Base-by-base conservation (phyloP, 1,140 invertebrate species). In the Chymomyza costata region DNA sequence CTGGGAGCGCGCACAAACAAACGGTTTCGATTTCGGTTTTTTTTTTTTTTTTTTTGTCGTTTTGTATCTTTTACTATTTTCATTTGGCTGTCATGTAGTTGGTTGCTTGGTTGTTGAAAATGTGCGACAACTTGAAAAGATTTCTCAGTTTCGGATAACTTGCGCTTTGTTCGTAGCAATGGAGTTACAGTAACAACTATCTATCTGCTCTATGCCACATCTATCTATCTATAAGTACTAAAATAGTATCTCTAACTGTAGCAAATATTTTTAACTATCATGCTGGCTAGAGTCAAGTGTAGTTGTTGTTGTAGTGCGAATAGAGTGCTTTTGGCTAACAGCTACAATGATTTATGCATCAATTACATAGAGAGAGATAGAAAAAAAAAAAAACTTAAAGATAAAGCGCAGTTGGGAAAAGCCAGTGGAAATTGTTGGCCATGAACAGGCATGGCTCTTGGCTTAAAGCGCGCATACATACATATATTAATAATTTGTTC, bases 401-500 rank as follows among this genome's bases (percentile, higher is more conserved):
- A 66, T 44, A 52, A 61, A 56, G 39, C 55, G 39, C 7, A 32
- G 38, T 30, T 15, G n/a, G n/a, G n/a, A n/a, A 32, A 2, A 52
- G 55, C 55, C 18, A 25, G 31, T 41, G 59, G 45, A 64, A 61
- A 64, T 62, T 44, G 13, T 14, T 43, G 38, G 52, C 34, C 13
- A 35, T 28, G 8, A 21, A 18, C 38, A 11, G 17, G 44, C 18
- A 13, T 7, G 15, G 32, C 1, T 14, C 43, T 37, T 17, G 28
- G 18, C 18, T n/a, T n/a, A 25, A 25, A 25, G 21, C 8, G 19
- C 44, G 11, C 35, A 13, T 6, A 14, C 41, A 38, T n/a, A 25
- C 45, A 40, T 46, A 65, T 52, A 78, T 80, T 78, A 66, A 78
- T 78, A 78, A 78, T 71, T 76, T 71, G 71, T 67, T 78, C 71